Conservation (phyloP, 2,888 invertebrate genomes). For the Sphaerophoria rueppellii region DNA sequence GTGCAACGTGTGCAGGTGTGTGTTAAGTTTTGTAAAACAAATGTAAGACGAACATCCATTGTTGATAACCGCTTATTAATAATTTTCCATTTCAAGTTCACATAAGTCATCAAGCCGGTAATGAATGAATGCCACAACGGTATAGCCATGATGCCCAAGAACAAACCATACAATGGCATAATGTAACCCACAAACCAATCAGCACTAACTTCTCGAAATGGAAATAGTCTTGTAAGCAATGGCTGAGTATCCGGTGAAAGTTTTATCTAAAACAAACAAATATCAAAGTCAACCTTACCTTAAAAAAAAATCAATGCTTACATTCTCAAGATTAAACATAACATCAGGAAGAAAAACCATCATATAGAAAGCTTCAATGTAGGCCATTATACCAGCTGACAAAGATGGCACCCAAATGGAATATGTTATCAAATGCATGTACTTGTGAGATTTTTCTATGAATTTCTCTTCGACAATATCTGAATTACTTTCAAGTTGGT, state of each 20-base stretch:
- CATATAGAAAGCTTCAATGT: slow-evolving; percentile 76
- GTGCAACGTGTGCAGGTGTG: no score
- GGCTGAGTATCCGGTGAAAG: slow-evolving; percentile 75
- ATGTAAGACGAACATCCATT: slow-evolving; percentile 77
- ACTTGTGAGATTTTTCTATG: slow-evolving; percentile 73
- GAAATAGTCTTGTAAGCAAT: slow-evolving; percentile 76
- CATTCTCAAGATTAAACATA: slow-evolving; percentile 76
- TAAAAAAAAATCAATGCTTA: slow-evolving; percentile 34
- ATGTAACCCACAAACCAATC: slow-evolving; percentile 76
- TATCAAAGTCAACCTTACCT: not conserved
- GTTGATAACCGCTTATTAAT: slow-evolving; percentile 75
- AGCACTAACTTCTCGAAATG: slow-evolving; percentile 77
- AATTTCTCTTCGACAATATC: slow-evolving; percentile 74
- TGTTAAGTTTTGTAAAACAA: not conserved
- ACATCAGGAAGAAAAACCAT: slow-evolving; percentile 76
- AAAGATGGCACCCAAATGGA: slow-evolving; percentile 76
- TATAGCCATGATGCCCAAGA: slow-evolving; percentile 75
- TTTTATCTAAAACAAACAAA: slow-evolving; percentile 39
- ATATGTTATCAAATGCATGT: slow-evolving; percentile 74
- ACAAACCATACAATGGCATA: slow-evolving; percentile 73
- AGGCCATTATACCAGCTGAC: slow-evolving; percentile 75
- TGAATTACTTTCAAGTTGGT: slow-evolving; percentile 65
- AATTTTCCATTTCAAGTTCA: slow-evolving; percentile 76
- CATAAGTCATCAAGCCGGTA: slow-evolving; percentile 77
- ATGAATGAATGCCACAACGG: slow-evolving; percentile 79